Base-by-base conservation (phyloP, 2,113 vertebrate genomes). In the Platycercus adscitus region DNA sequence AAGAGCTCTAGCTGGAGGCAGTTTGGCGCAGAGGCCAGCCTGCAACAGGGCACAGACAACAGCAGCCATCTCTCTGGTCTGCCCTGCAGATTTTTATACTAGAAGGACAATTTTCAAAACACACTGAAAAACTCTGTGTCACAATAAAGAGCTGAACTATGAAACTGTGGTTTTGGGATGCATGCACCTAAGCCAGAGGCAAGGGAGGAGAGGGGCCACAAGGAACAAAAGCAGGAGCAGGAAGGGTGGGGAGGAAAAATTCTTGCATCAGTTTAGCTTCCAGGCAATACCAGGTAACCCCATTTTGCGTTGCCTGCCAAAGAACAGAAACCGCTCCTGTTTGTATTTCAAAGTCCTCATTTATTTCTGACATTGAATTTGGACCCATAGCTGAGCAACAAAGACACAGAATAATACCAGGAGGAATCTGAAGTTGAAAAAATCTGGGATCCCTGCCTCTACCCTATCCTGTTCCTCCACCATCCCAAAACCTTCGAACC, bases 301-400 rank as follows among this genome's bases (percentile, higher is more conserved):
- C 15, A 10, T 58, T 81, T 33, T 61, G 37, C 28, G n/a, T 26
- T 70, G 76, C 66, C 47, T 73, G 60, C 65, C 68, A 73, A 95
- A 97, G 86, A 92, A 97, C 7, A 14, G 72, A 94, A 80, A 56
- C 46, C 56, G 81, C 47, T 71, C 63, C 68, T 78, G n/a, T 14
- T 93, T 97, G 85, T 98, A 98, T 95, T 96, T 98, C 97, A 98
- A 98, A 98, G 90, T 97, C 93, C 84, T 96, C 63, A 0, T 98
- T 98, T 98, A 98, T 98, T 98, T 96, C 72, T 93, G 92, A 97
- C 96, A 93, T 88, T 95, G 56, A 93, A 52, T 96, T 97, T 96
- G 94, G 94, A 91, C 94, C 96, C 87, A 85, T 86, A 95, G 96
- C 96, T 94, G 93, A 97, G 83, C 93, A 96, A 95, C 83, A 95